These are phyloP conservation scores for Clupea harengus DNA, from an alignment of 2,113 vertebrate genomes.

Conservation along the genomic window DNA sequence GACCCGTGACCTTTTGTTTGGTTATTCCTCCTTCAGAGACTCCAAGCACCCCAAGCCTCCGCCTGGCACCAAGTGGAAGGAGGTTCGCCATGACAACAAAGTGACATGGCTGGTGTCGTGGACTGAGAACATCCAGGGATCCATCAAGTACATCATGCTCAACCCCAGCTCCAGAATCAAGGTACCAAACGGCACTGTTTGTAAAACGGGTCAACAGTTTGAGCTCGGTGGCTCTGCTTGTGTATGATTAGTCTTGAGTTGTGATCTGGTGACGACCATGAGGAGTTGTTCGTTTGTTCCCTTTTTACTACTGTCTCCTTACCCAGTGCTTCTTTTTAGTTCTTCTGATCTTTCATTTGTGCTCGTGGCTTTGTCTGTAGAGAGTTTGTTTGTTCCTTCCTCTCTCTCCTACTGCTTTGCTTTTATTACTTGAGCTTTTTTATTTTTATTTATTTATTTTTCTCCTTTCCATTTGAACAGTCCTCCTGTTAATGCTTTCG, in stretches of 20 bases:
- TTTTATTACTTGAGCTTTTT: neutral
- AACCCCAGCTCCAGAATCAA: conserved; percentile 98
- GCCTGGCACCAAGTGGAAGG: conserved; percentile 94
- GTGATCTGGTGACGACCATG: neutral
- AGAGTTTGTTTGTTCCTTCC: conserved; percentile 11
- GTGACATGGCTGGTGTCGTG: conserved; percentile 98
- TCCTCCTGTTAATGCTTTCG: neutral
- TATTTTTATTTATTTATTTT: neutral
- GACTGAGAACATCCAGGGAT: conserved; percentile 98
- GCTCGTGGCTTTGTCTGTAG: neutral
- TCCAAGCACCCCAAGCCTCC: conserved; percentile 87
- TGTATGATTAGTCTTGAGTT: neutral
- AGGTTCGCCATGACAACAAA: conserved; percentile 94
- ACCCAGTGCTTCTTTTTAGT: neutral
- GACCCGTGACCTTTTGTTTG: neutral
- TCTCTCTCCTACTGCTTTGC: neutral
- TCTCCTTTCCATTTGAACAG: neutral
- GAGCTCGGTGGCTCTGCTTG: neutral
- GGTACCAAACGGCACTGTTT: conserved; percentile 64
- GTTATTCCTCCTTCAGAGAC: conserved; percentile 72
- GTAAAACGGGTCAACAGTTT: neutral
- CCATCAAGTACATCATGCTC: conserved; percentile 98
- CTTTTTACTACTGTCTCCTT: neutral
- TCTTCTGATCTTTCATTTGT: neutral
- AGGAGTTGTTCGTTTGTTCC: neutral